Evolutionary conservation across 35 echinoderm and acorn worm genomes (phyloP).

Genomic region (Holothuria glaberrima): DNA sequence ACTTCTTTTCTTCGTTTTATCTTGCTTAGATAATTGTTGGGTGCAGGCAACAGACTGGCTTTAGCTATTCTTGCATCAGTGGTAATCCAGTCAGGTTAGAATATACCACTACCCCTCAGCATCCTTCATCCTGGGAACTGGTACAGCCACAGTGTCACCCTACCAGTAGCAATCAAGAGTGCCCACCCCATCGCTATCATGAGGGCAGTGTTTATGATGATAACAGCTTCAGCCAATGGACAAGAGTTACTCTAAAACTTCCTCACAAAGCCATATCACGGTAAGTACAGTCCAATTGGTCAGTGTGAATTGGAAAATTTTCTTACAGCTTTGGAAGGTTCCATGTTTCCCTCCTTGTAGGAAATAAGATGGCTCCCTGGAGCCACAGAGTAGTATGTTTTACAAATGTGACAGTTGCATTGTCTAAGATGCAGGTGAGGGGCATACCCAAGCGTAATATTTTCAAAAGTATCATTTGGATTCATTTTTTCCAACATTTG

Average conservation of each 20-base stretch:
- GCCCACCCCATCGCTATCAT: conserved; percentile 61
- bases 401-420: too few relatives aligned
- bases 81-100: conserved; percentile 69
- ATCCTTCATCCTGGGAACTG: conserved; percentile 65
- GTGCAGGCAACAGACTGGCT: conserved; percentile 62
- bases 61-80: conserved; percentile 55
- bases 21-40: conserved; percentile 87
- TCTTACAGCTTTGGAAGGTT: too few relatives aligned
- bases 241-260: conserved; percentile 74
- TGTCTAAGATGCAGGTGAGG: too few relatives aligned
- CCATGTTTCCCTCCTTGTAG: too few relatives aligned
- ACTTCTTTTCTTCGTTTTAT: not conserved
- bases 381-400: too few relatives aligned
- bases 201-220: conserved; percentile 69
- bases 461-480: too few relatives aligned
- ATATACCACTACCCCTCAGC: conserved; percentile 74
- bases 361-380: too few relatives aligned
- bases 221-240: conserved; percentile 76
- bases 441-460: too few relatives aligned
- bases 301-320: not conserved
- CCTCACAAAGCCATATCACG: conserved; percentile 75
- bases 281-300: not conserved
- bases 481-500: too few relatives aligned
- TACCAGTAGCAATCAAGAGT: conserved; percentile 51
- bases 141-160: conserved; percentile 77